Evolutionary conservation across 1,140 invertebrate genomes (phyloP).

Genomic region (Plectus sambesii): DNA sequence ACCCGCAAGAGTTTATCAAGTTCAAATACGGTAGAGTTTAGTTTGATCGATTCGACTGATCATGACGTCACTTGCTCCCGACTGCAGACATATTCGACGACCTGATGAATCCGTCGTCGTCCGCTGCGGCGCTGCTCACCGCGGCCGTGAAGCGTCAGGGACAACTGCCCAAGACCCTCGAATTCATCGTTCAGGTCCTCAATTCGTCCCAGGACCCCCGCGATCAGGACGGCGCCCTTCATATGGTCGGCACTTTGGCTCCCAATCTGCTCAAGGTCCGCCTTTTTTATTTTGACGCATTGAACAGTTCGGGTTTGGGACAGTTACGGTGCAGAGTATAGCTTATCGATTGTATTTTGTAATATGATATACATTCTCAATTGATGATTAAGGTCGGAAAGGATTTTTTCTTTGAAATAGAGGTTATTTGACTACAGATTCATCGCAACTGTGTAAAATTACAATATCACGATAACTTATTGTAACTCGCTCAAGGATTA

Average conservation of each 20-base stretch:
- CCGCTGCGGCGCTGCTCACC: slow-evolving; percentile 76
- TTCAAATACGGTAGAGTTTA: slow-evolving; percentile 78
- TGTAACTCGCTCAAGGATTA: too few relatives aligned
- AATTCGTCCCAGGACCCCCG: slow-evolving; percentile 47
- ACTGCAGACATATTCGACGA: slow-evolving; percentile 81
- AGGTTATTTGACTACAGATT: neutral
- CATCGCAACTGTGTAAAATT: neutral
- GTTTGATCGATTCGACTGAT: slow-evolving; percentile 52
- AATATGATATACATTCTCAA: too few relatives aligned
- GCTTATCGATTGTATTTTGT: too few relatives aligned
- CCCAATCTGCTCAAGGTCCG: slow-evolving; percentile 64
- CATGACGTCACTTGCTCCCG: slow-evolving; percentile 20
- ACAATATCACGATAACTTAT: too few relatives aligned
- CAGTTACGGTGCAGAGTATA: too few relatives aligned
- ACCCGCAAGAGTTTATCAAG: slow-evolving; percentile 91
- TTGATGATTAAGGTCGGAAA: too few relatives aligned
- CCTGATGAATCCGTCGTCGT: slow-evolving; percentile 82
- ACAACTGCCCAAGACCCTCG: slow-evolving; percentile 81
- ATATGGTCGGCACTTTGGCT: slow-evolving; percentile 88
- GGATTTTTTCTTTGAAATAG: neutral
- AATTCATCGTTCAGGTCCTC: slow-evolving; percentile 61
- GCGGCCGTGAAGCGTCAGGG: slow-evolving; percentile 82
- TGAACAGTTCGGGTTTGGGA: too few relatives aligned
- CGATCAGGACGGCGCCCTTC: slow-evolving; percentile 87
- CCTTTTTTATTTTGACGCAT: too few relatives aligned